Base-by-base conservation (phyloP, 2,888 invertebrate species). In the Bhutanitis thaidina region DNA sequence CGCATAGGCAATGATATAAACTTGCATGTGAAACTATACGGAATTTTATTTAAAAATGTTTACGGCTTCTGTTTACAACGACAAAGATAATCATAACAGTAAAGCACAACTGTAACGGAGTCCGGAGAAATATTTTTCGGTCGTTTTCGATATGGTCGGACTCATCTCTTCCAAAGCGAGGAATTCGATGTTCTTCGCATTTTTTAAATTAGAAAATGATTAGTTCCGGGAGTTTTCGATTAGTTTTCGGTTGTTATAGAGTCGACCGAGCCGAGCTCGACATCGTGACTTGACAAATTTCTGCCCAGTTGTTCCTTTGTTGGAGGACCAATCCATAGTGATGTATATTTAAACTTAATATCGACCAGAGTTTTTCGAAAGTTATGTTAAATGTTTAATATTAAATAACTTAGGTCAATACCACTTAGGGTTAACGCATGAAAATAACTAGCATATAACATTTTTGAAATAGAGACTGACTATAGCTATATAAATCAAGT, bases 171-270 rank as follows among this genome's bases (percentile, higher is more conserved):
- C 55, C 60, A 55, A 58, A 64, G 57, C 58, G 67, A 71, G 67
- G 71, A 74, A 74, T 78, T 60, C 59, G 67, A 75, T 67, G 74
- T 62, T 71, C 72, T 77, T 71, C 71, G 69, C 65, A 69, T 77
- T 74, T 82, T 43, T 77, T 71, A 78, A 79, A 80, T 84, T 80
- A 80, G 66, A 80, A 80, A 79, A 80, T 74, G 77, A 86, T 88
- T 86, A 67, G 86, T 83, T 87, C 77, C 84, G 85, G 84, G 74
- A 77, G 77, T 80, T 82, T 84, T 84, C 76, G 85, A 85, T 86
- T 85, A 80, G 78, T 74, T 80, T 84, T 84, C 71, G 83, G 79
- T 69, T 76, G 75, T 75, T 73, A 72, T 66, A 56, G 57, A 58
- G 58, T 55, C 56, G 63, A 64, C 58, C 59, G 65, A 62, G 65